These are phyloP conservation scores for Megaceryle alcyon DNA, from an alignment of 2,797 vertebrate genomes.

Conservation along the genomic window DNA sequence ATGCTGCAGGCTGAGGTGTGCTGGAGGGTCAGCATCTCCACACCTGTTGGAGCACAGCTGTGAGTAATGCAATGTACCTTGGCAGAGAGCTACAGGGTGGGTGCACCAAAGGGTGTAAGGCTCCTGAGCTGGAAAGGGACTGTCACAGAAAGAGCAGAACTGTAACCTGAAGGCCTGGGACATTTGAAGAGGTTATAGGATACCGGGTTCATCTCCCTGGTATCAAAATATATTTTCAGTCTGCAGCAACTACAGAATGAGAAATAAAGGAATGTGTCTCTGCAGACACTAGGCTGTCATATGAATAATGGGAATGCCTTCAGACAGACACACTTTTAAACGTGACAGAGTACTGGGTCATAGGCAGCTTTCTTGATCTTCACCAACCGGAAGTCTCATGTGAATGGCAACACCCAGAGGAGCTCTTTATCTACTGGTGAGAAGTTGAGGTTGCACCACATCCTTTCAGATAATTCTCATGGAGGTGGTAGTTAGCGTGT, in stretches of 20 bases:
- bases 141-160: not conserved
- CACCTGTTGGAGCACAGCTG: rapidly evolving
- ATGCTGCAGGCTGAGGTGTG: not conserved
- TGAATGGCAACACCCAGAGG: not conserved
- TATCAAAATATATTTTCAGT: not conserved
- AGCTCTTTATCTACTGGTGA: not conserved
- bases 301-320: not conserved
- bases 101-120: not conserved
- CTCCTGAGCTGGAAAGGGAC: not conserved
- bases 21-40: rapidly evolving
- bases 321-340: not conserved
- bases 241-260: rapidly evolving
- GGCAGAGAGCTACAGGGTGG: not conserved
- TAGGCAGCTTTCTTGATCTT: not conserved
- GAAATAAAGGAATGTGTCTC: not conserved
- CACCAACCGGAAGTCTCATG: not conserved
- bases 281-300: not conserved
- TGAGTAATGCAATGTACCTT: rapidly evolving
- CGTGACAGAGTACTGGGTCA: not conserved
- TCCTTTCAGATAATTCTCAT: not conserved
- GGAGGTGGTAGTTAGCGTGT: rapidly evolving
- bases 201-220: not conserved
- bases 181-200: not conserved
- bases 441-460: not conserved
- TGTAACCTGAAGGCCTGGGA: not conserved